phyloP scores from a whole-genome alignment of 2,113 vertebrate genomes.

The Lamprologus speciosus region DNA sequence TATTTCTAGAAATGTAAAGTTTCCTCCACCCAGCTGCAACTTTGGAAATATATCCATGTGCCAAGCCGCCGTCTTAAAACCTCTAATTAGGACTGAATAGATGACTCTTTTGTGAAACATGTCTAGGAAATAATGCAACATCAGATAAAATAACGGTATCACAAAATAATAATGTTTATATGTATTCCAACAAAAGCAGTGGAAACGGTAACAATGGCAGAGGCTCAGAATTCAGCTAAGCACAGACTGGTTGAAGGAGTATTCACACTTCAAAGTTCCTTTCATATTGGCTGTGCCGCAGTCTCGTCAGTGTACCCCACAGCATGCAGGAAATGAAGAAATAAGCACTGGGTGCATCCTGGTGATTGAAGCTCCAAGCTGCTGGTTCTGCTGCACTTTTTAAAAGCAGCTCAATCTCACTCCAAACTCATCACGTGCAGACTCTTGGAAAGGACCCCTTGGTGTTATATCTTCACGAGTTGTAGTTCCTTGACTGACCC shows the following conservation, averaged over 20 bases:
- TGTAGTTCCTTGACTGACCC: neutral
- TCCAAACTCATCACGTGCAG: neutral
- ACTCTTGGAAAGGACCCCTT: neutral
- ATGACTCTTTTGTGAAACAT: neutral
- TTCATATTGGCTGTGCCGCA: neutral
- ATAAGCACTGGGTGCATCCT: neutral
- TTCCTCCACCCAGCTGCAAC: neutral
- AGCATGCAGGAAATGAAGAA: neutral
- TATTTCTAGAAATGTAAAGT: neutral
- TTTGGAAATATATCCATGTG: neutral
- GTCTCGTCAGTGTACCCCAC: neutral
- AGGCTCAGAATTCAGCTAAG: neutral
- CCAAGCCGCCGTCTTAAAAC: neutral
- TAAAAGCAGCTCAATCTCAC: neutral
- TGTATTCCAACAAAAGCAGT: neutral
- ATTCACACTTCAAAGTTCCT: neutral
- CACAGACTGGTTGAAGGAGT: neutral
- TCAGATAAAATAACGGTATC: neutral
- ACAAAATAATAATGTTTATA: neutral
- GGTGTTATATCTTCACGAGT: neutral
- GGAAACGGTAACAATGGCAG: neutral
- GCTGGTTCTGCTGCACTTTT: neutral
- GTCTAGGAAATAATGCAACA: neutral
- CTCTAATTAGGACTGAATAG: neutral
- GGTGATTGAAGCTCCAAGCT: neutral